Conservation (phyloP, 1,140 invertebrate species). For the Hydropsyche tenuis region DNA sequence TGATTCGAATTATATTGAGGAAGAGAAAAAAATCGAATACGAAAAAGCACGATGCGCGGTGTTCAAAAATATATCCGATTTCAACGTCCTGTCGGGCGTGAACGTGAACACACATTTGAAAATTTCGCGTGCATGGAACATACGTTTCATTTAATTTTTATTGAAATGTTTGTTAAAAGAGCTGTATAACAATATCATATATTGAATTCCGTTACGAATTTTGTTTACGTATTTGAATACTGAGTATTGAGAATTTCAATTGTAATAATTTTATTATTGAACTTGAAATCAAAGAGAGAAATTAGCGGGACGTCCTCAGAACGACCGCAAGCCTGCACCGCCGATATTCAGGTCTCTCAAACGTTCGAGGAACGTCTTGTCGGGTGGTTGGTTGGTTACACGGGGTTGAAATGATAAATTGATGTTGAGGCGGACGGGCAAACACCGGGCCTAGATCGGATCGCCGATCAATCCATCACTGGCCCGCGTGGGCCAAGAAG, state of each 20-base stretch:
- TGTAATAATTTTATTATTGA: too few relatives aligned
- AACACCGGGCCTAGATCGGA: constrained; percentile 46
- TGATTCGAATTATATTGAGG: not conserved
- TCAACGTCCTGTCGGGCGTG: not conserved
- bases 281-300: too few relatives aligned
- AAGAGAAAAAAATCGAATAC: not conserved
- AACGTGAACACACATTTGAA: too few relatives aligned
- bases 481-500: constrained; percentile 40
- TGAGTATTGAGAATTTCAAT: too few relatives aligned
- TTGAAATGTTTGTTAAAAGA: too few relatives aligned
- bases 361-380: too few relatives aligned
- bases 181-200: too few relatives aligned
- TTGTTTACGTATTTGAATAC: too few relatives aligned
- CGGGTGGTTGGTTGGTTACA: not conserved
- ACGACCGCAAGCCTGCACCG: not conserved
- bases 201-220: too few relatives aligned
- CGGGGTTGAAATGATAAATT: constrained; percentile 46
- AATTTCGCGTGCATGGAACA: too few relatives aligned
- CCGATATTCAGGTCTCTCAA: too few relatives aligned
- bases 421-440: constrained; percentile 34
- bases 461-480: constrained; percentile 46
- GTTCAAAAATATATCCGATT: not conserved
- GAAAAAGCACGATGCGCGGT: not conserved
- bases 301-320: not conserved
- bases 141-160: too few relatives aligned